A percentile compares a stretch with the other conserved stretches of the same genome.
These are phyloP conservation scores for Rhagologus leucostigma DNA, from an alignment of 2,113 vertebrate species.

Conservation along the genomic window DNA sequence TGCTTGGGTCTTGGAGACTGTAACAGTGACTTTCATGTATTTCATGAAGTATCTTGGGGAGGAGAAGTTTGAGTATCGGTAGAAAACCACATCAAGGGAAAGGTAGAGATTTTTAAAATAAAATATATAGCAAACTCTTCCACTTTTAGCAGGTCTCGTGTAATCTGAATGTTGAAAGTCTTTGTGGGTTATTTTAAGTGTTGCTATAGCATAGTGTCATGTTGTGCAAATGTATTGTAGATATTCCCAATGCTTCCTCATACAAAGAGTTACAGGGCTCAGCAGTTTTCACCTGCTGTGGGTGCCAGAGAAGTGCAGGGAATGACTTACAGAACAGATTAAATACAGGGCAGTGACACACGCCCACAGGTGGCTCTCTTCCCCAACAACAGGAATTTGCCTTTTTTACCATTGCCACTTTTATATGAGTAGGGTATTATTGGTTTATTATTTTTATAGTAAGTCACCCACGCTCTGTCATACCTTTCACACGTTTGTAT, in stretches of 20 bases:
- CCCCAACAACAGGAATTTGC: background rate
- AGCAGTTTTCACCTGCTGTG: background rate
- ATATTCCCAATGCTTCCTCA: background rate
- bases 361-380: background rate
- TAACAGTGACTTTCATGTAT: background rate
- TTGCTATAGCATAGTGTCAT: background rate
- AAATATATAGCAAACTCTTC: background rate
- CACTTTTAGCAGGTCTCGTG: background rate
- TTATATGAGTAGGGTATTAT: background rate
- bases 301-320: background rate
- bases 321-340: background rate
- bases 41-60: background rate
- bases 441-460: background rate
- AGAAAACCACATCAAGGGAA: background rate
- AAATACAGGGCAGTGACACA: accelerated
- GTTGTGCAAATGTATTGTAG: background rate
- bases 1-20: background rate
- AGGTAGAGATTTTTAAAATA: background rate
- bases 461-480: background rate
- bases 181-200: background rate
- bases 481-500: background rate
- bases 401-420: background rate
- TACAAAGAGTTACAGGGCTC: background rate
- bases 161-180: background rate
- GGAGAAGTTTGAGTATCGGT: background rate